phyloP scores from a whole-genome alignment of 2,888 invertebrate species.

The Glaucopsyche alexis region DNA sequence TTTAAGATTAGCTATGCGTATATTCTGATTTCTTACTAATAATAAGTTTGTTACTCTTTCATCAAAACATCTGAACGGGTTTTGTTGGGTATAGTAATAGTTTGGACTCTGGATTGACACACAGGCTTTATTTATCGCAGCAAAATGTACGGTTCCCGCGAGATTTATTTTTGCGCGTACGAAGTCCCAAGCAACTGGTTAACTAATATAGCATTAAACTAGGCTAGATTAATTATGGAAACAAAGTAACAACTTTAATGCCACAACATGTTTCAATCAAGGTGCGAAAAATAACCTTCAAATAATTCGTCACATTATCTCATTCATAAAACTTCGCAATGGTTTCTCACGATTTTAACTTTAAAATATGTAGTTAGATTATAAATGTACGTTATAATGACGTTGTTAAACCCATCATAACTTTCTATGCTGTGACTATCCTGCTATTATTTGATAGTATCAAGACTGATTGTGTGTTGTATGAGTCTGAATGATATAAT shows the following conservation, averaged over 20 bases:
- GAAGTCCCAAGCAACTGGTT: too few relatives aligned
- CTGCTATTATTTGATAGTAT: slow-evolving; percentile 59
- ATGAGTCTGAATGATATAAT: slow-evolving; percentile 29
- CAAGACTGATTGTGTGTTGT: slow-evolving; percentile 41
- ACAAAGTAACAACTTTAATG: neutral
- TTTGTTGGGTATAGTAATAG: too few relatives aligned
- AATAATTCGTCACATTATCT: neutral
- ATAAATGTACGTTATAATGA: slow-evolving; percentile 6
- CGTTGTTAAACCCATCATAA: slow-evolving; percentile 27
- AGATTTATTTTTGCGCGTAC: too few relatives aligned
- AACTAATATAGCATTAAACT: neutral
- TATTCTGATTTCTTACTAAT: neutral
- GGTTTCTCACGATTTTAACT: neutral
- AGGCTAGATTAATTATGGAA: neutral
- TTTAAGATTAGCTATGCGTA: neutral
- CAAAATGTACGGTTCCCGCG: too few relatives aligned
- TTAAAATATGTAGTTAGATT: slow-evolving; percentile 11
- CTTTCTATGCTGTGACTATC: slow-evolving; percentile 57
- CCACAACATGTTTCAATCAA: neutral
- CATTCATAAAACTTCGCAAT: slow-evolving; percentile 5
- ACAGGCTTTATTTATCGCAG: too few relatives aligned
- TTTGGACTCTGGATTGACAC: too few relatives aligned
- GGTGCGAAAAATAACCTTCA: neutral
- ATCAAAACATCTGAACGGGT: too few relatives aligned
- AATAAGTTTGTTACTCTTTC: too few relatives aligned